Evolutionary conservation across 2,113 vertebrate genomes (phyloP).

Genomic region (Nothobranchius kuhntae): DNA sequence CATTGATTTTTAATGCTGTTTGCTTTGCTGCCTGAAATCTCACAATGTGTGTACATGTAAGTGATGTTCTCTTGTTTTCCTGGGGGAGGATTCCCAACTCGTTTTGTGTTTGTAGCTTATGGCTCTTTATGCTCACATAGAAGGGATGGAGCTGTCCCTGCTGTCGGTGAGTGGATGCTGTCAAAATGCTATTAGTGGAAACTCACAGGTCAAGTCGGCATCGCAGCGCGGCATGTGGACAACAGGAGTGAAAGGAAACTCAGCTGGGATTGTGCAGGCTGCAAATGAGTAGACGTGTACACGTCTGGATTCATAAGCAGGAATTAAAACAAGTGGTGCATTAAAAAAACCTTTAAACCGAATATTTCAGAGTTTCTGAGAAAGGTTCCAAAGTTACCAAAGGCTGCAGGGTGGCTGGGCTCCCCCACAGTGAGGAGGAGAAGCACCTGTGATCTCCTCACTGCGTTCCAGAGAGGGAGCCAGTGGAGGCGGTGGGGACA

Average conservation of each 20-base stretch:
- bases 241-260: not conserved
- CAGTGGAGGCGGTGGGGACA: too few species aligned
- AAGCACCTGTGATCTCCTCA: too few species aligned
- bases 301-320: too few species aligned
- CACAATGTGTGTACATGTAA: constrained; percentile 17
- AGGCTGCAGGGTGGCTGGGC: too few species aligned
- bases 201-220: constrained; percentile 18
- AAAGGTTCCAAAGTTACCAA: too few species aligned
- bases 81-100: constrained; percentile 25
- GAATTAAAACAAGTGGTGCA: too few species aligned
- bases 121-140: constrained; percentile 33
- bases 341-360: too few species aligned
- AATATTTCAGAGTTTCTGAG: too few species aligned
- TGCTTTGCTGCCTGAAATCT: constrained; percentile 30
- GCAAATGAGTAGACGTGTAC: not conserved
- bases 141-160: constrained; percentile 18
- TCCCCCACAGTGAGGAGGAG: too few species aligned
- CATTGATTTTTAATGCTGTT: constrained; percentile 59
- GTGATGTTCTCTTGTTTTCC: constrained; percentile 40
- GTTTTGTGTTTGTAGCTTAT: constrained; percentile 16
- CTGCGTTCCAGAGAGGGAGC: too few species aligned
- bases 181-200: constrained; percentile 1
- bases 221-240: not conserved
- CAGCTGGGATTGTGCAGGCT: not conserved
- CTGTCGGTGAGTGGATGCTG: not conserved